These are phyloP conservation scores for Pogonomyrmex barbatus DNA, from an alignment of 1,140 invertebrate species.

Conservation along the genomic window DNA sequence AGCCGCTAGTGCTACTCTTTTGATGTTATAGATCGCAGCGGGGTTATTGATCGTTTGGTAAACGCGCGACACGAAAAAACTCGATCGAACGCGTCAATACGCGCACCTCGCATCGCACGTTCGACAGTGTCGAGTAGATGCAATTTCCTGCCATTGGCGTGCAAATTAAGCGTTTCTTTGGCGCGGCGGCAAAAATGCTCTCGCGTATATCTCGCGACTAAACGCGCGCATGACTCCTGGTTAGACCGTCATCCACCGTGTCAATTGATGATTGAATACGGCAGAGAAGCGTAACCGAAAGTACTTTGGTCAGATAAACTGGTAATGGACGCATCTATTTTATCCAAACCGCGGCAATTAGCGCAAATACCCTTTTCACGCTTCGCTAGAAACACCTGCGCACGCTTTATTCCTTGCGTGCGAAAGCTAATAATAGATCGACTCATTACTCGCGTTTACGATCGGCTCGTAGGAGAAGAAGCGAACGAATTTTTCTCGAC, in stretches of 20 bases:
- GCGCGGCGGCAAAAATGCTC: neutral
- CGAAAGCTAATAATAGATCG: conserved; percentile 45
- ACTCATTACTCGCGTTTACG: conserved; percentile 45
- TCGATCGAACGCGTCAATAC: conserved; percentile 15
- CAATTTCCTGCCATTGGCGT: conserved; percentile 41
- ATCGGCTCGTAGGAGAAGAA: conserved; percentile 7
- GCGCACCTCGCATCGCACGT: neutral
- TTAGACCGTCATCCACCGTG: conserved; percentile 16
- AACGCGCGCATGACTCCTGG: neutral
- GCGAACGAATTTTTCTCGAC: neutral
- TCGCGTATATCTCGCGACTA: neutral
- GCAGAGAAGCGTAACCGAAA: conserved; percentile 14
- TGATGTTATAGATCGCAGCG: conserved; percentile 44
- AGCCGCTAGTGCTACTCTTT: conserved; percentile 18
- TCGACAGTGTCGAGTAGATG: conserved; percentile 7
- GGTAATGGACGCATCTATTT: conserved; percentile 50
- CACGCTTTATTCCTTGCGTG: conserved; percentile 29
- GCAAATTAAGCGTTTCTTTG: conserved; percentile 52
- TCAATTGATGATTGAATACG: conserved; percentile 35
- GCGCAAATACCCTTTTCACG: conserved; percentile 48
- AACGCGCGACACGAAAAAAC: neutral
- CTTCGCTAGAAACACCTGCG: conserved; percentile 51
- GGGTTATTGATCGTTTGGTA: conserved; percentile 37
- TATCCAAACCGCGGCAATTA: conserved; percentile 51
- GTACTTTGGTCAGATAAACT: conserved; percentile 17